phyloP scores from a whole-genome alignment of 2,888 invertebrate genomes.

The Heliconius charithonia region DNA sequence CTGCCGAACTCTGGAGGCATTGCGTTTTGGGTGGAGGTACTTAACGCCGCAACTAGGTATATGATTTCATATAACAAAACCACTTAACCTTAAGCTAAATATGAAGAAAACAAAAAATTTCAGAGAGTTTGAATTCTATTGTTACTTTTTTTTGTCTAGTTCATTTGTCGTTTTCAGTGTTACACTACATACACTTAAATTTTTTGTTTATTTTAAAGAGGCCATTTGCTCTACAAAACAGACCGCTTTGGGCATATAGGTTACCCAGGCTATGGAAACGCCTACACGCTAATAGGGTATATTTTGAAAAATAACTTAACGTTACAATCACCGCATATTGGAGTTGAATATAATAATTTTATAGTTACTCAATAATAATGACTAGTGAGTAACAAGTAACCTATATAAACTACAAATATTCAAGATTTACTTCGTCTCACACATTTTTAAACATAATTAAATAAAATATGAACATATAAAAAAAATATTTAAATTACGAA shows the following conservation, averaged over 20 bases:
- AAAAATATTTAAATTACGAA: constrained; percentile 40
- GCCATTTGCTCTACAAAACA: too few species aligned
- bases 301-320: neutral
- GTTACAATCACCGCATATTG: neutral
- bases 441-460: constrained; percentile 37
- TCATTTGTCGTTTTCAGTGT: too few species aligned
- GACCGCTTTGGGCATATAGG: too few species aligned
- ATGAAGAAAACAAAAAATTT: neutral
- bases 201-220: too few species aligned
- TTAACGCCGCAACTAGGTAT: too few species aligned
- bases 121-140: too few species aligned
- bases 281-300: neutral
- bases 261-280: neutral
- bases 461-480: constrained; percentile 35
- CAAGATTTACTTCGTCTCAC: constrained; percentile 35
- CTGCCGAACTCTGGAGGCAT: too few species aligned
- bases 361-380: neutral
- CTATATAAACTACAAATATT: constrained; percentile 8
- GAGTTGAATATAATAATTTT: neutral
- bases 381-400: neutral
- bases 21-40: too few species aligned
- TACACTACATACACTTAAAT: too few species aligned
- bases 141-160: too few species aligned
- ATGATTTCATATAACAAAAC: too few species aligned
- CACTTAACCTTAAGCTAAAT: neutral